Evolutionary conservation across 2,113 vertebrate genomes (phyloP).

Genomic region (Cyanoderma ruficeps): DNA sequence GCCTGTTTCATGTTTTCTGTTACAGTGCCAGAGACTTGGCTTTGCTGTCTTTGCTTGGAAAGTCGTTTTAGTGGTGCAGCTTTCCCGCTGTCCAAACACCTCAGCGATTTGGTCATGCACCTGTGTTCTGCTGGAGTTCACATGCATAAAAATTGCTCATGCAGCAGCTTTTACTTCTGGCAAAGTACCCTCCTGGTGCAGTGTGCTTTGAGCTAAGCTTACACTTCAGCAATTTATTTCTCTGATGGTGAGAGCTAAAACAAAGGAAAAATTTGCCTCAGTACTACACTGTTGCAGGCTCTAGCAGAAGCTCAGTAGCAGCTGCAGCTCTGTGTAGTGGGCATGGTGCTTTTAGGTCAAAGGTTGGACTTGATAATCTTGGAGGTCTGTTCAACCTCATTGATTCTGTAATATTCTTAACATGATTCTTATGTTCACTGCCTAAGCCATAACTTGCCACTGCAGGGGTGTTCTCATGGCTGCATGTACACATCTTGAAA

Average conservation of each 20-base stretch:
- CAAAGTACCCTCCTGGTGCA: background rate
- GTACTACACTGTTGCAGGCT: background rate
- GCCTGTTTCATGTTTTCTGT: background rate
- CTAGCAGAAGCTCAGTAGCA: background rate
- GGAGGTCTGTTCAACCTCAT: background rate
- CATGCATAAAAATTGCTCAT: background rate
- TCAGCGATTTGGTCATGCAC: background rate
- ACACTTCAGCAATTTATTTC: background rate
- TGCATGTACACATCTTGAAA: background rate
- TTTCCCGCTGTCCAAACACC: background rate
- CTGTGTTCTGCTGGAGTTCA: background rate
- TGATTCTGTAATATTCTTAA: background rate
- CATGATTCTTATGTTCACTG: background rate
- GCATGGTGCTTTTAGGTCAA: background rate
- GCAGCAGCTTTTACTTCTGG: background rate
- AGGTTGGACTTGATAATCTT: background rate
- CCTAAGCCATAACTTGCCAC: background rate
- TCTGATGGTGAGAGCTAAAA: background rate
- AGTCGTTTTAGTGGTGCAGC: background rate
- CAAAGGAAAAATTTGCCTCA: background rate
- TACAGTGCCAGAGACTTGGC: background rate
- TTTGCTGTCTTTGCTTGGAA: background rate
- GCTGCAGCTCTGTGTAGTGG: background rate
- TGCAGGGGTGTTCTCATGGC: background rate
- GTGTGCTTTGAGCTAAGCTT: background rate